Base-by-base conservation (phyloP, 1,140 invertebrate genomes). In the Tetragnatha versicolor region DNA sequence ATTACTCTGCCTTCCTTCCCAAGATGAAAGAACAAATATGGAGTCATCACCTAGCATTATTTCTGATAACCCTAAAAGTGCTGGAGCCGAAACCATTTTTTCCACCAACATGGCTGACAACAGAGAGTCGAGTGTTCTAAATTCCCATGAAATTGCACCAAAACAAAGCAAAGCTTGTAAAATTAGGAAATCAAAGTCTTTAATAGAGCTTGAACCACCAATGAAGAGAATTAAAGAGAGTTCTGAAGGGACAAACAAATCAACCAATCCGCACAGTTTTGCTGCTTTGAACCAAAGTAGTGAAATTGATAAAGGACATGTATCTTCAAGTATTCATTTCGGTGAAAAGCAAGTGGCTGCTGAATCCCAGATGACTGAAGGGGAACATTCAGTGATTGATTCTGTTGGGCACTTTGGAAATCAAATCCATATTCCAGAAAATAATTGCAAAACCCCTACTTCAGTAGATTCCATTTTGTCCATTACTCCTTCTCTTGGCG, bases 381-480 rank as follows among this genome's bases (percentile, higher is more conserved):
- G 2, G 10, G 49, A 47, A 39, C 60, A 53, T 51, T 51, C 73
- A 4, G 47, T 17, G 17, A 42, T 66, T 37, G 73, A 53, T 77
- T 66, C 73, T 53, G 29, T 66, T 17, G 22, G 22, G 14, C 42
- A 65, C 53, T 77, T 77, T 53, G 47, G 31, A 29, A 77, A 77
- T 31, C 72, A 76, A n/a, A 76, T 76, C 65, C 61, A 77, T 65
- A n/a, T 77, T 4, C 27, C 73, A 3, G 73, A 77, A 39, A 65
- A 22, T 14, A 77, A n/a, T 66, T 77, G 73, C 10, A 77, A 77
- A 53, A 77, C 73, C 37, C 73, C 60, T 33, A 60, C 61, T n/a
- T 60, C 58, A 12, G 73, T 77, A n/a, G 73, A 77, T 77, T 31
- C 42, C 3, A 66, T 77, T 35, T 77, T 77, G 20, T 77, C 73